Evolutionary conservation across 1,140 invertebrate species (phyloP).

Genomic region (Euura saliciscinereae): DNA sequence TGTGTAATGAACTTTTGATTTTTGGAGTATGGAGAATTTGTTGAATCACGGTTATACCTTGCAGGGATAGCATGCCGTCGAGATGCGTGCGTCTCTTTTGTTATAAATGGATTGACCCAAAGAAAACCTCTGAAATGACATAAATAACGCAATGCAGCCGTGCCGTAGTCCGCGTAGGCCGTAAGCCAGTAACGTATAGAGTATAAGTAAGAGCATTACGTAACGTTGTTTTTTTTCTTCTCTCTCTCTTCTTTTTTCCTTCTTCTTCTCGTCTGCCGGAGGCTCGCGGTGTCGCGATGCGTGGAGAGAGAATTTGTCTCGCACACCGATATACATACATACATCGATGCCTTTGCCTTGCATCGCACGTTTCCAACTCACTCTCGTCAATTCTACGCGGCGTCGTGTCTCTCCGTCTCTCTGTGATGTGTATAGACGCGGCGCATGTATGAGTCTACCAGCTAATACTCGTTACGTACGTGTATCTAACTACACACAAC

Average conservation of each 20-base stretch:
- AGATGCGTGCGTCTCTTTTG: slow-evolving; percentile 11
- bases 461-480: too few relatives aligned
- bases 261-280: not conserved
- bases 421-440: too few relatives aligned
- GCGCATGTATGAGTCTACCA: too few relatives aligned
- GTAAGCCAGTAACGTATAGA: not conserved
- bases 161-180: not conserved
- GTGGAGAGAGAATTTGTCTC: slow-evolving; percentile 6
- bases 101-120: slow-evolving; percentile 60
- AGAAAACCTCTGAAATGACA: slow-evolving; percentile 61
- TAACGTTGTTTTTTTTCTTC: not conserved
- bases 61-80: too few relatives aligned
- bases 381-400: too few relatives aligned
- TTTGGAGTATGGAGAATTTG: too few relatives aligned
- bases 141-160: slow-evolving; percentile 45
- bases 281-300: not conserved
- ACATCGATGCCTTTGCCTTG: not conserved
- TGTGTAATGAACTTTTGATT: too few relatives aligned
- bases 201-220: not conserved
- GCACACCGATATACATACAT: not conserved
- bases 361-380: too few relatives aligned
- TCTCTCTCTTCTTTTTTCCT: not conserved
- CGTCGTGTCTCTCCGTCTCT: too few relatives aligned
- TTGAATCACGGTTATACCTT: too few relatives aligned
- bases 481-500: too few relatives aligned